Evolutionary conservation across 92 coral and sea anemone species (phyloP), one percentile per base, ranked within the genome.

Genomic region (Desmophyllum pertusum): DNA sequence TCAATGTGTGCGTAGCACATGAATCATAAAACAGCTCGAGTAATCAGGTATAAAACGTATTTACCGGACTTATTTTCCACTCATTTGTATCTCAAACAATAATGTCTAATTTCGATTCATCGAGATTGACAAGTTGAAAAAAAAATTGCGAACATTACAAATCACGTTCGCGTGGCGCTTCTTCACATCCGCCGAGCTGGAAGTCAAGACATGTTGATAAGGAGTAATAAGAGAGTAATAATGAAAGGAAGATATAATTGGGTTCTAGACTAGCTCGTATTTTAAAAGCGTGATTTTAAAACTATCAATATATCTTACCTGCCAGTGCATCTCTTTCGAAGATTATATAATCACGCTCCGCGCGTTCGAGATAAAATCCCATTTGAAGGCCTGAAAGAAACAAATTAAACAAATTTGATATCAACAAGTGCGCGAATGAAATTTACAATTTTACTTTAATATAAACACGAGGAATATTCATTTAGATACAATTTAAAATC

Each of bases 301-400:
- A n/a, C 30, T 25, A 25, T 29, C 35, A 25, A 2, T 55, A 55
- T n/a, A n/a, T 55, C 23, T 55, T 59, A 96, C 98, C 98, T 66
- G 98, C 96, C 11, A 90, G 80, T 0, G 48, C 29, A 46, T 88
- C 90, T 53, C 94, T 82, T 79, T 96, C 98, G 64, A 90, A 92
- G 29, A 96, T 87, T 10, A 94, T 81, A 75, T 96, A 96, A 76
- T 96, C 91, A 45, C 98, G 87, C 40, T 87, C 90, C 21, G 98
- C 90, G 14, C 91, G 91, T 46, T 96, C 93, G n/a, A 94, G 90
- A 80, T 90, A 96, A 79, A 79, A 88, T n/a, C 95, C 96, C 39
- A 89, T 90, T 80, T 96, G 98, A 77, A 96, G 98, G 1, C 98
- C 98, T 96, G 84, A 0, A 72, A 67, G 35, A 31, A n/a, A 42